These are phyloP conservation scores for Palythoa grandiflora DNA, from an alignment of 92 coral and sea anemone genomes.

Conservation along the genomic window DNA sequence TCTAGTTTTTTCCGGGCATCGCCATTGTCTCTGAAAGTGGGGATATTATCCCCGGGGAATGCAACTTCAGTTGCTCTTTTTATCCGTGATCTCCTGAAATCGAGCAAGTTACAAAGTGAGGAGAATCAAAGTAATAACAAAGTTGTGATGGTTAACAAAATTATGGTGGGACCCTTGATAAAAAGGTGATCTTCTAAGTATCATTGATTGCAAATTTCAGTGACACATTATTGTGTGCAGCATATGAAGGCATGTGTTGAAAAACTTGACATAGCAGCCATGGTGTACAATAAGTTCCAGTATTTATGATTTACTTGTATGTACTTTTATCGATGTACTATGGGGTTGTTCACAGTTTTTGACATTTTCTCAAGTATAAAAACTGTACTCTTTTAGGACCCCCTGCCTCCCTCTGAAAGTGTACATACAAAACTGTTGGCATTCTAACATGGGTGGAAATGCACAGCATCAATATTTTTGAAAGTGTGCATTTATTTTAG, in stretches of 20 bases:
- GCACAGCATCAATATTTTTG: slow-evolving; percentile 18
- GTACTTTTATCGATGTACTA: not conserved
- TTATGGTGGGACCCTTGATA: slow-evolving; percentile 3
- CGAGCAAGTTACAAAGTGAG: slow-evolving; percentile 24
- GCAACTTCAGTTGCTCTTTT: slow-evolving; percentile 28
- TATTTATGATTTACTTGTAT: slow-evolving; percentile 16
- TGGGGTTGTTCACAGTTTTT: slow-evolving; percentile 22
- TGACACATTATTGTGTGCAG: slow-evolving; percentile 20
- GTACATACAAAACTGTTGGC: slow-evolving; percentile 11
- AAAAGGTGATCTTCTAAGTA: not conserved
- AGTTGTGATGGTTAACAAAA: slow-evolving; percentile 12
- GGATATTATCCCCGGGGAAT: slow-evolving; percentile 24
- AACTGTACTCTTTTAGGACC: slow-evolving; percentile 9
- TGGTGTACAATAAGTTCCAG: slow-evolving; percentile 16
- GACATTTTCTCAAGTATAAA: slow-evolving; percentile 19
- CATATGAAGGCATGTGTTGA: slow-evolving; percentile 13
- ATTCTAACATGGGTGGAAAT: slow-evolving; percentile 23
- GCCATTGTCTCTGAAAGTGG: slow-evolving; percentile 27
- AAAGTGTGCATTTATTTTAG: not conserved
- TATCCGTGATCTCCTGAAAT: slow-evolving; percentile 28
- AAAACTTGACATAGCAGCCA: slow-evolving; percentile 22
- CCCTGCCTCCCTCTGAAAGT: slow-evolving; percentile 24
- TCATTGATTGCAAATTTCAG: slow-evolving; percentile 15
- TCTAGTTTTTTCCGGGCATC: slow-evolving; percentile 24
- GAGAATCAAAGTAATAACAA: slow-evolving; percentile 24